phyloP scores from a whole-genome alignment of 2,888 invertebrate species.

The Isoperla grammatica region DNA sequence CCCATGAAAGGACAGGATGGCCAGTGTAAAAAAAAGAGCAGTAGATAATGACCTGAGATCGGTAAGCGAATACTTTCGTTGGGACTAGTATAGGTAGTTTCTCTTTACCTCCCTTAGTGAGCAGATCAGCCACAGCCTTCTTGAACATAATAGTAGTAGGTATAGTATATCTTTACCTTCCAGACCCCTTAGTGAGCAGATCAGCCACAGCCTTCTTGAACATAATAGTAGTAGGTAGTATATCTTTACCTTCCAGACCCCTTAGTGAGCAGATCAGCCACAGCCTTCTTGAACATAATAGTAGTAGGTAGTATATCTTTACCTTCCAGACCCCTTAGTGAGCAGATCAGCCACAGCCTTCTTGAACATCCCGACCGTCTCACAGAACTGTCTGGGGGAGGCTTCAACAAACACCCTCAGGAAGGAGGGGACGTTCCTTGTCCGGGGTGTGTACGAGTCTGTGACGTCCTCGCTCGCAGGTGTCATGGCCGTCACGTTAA shows the following conservation, averaged over 20 bases:
- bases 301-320: too few species aligned
- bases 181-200: slow-evolving; percentile 14
- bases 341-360: slow-evolving; percentile 20
- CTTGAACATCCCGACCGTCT: slow-evolving; percentile 17
- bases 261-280: slow-evolving; percentile 17
- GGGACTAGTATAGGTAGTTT: too few species aligned
- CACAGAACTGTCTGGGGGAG: slow-evolving; percentile 20
- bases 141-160: too few species aligned
- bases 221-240: too few species aligned
- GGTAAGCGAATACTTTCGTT: too few species aligned
- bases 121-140: slow-evolving; percentile 19
- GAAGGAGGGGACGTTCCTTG: background rate
- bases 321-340: slow-evolving; percentile 17
- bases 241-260: slow-evolving; percentile 18
- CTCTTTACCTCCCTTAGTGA: slow-evolving; percentile 17
- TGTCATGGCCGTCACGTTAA: background rate
- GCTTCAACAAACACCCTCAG: slow-evolving; percentile 15
- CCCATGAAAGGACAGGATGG: too few species aligned
- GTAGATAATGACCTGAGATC: too few species aligned
- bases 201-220: slow-evolving; percentile 23
- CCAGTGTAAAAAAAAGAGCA: too few species aligned
- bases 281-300: slow-evolving; percentile 23
- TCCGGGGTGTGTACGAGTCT: background rate
- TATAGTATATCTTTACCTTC: too few species aligned
- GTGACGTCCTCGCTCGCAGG: background rate